Evolutionary conservation across 2,888 invertebrate species (phyloP), one percentile per base, ranked within the genome.

Genomic region (Hypomecis punctinalis): DNA sequence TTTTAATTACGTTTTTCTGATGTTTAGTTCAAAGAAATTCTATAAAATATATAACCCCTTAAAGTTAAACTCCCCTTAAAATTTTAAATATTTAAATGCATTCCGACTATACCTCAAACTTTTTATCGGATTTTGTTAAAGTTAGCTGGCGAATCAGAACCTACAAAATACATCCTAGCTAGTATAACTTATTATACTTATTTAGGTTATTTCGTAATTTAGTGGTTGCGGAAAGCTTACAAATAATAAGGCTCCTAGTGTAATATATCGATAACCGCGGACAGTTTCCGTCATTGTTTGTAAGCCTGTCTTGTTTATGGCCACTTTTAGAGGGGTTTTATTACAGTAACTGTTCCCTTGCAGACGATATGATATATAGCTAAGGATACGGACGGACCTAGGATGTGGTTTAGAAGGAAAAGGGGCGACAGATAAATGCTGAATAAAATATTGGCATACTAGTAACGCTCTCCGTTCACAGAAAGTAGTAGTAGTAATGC

Each of bases 311-410:
- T 79, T 77, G 76, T 85, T 84, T 84, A 85, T 75, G 73, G 69
- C 55, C 71, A 69, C 65, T 72, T 82, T 82, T 79, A 79, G 74
- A 76, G 75, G 75, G 71, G 75, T 84, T 82, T 85, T 84, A 83
- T 81, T 75, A 76, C 77, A 78, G 71, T 67, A 73, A 70, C 66
- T 71, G 76, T 78, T 79, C 77, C 78, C 80, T 72, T 73, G 63
- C 75, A 71, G 46, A 57, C 57, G 71, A 76, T 78, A 84, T 85
- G 82, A 88, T 80, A 84, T 85, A 88, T 80, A 62, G 78, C 63
- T 71, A 68, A 72, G 11, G 11, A n/a, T 13, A 46, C 36, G 63
- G 53, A 40, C 47, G 57, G 57, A 56, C 5, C 13, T 33, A 55
- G 43, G 49, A 40, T 11, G 48, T 51, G 1, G 5, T 43, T 40